Percentiles rank a stretch among this genome's conserved stretches.
Evolutionary conservation across 37 sponge, comb jelly and placozoan species (phyloP).

Genomic region (Amphimedon queenslandica): DNA sequence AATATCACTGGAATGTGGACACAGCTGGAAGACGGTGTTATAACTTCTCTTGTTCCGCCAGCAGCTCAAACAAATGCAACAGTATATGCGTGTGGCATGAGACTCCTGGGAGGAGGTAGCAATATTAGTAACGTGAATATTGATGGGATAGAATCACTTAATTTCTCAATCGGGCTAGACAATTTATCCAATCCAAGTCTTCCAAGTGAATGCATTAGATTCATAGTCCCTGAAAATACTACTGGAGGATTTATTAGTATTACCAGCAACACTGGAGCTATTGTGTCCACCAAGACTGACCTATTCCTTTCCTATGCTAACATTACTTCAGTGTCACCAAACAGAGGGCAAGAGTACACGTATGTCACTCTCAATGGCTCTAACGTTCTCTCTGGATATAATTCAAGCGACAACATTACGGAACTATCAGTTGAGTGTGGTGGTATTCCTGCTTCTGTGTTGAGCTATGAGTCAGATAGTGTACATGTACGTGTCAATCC

Average conservation of each 20-base stretch:
- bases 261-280: slow-evolving; percentile 53
- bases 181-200: background rate
- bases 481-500: slow-evolving; percentile 24
- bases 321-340: slow-evolving; percentile 36
- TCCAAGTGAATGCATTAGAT: slow-evolving; percentile 33
- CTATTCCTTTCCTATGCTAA: slow-evolving; percentile 26
- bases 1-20: slow-evolving; percentile 25
- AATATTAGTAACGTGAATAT: slow-evolving; percentile 13
- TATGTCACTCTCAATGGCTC: slow-evolving; percentile 60
- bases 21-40: slow-evolving; percentile 44
- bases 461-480: background rate
- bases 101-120: slow-evolving; percentile 50
- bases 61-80: slow-evolving; percentile 15
- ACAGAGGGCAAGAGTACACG: slow-evolving; percentile 57
- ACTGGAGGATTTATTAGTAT: background rate
- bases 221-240: slow-evolving; percentile 10
- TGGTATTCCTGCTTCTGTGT: slow-evolving; percentile 25
- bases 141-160: background rate
- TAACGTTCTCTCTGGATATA: slow-evolving; percentile 46
- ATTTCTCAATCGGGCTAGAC: background rate
- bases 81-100: slow-evolving; percentile 37
- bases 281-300: slow-evolving; percentile 16
- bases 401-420: background rate
- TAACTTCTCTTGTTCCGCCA: slow-evolving; percentile 40
- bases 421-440: slow-evolving; percentile 20